Percentiles rank a stretch among this genome's conserved stretches.
Conservation (phyloP, 2,113 vertebrate species). For the Orientallactaga bullata region DNA sequence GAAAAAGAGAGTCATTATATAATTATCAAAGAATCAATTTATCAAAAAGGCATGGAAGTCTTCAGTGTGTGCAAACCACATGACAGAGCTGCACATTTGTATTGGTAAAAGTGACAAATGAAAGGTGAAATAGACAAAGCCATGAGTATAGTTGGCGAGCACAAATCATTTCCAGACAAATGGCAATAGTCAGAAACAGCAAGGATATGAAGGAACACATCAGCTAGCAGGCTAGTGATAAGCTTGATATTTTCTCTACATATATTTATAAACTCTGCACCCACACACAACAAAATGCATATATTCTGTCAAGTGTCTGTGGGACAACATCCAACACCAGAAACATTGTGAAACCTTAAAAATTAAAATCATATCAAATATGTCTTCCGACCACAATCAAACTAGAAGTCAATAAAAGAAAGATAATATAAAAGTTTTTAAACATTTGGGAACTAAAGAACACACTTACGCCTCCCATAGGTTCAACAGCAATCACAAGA, state of each 20-base stretch:
- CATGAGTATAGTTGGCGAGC: not conserved
- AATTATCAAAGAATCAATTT: not conserved
- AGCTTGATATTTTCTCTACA: slow-evolving; percentile 13
- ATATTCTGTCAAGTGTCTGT: not conserved
- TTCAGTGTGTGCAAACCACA: not conserved
- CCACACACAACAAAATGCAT: not conserved
- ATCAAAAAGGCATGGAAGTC: not conserved
- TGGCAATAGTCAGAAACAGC: not conserved
- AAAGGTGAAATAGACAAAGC: not conserved
- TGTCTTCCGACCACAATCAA: slow-evolving; percentile 7
- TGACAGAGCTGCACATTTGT: not conserved
- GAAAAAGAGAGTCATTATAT: not conserved
- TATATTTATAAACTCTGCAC: not conserved
- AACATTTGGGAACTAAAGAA: not conserved
- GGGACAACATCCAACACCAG: not conserved
- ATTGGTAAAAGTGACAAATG: not conserved
- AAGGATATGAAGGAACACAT: not conserved
- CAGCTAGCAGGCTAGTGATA: not conserved
- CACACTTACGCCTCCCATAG: not conserved
- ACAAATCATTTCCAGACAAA: not conserved
- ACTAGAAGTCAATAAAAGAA: slow-evolving; percentile 7
- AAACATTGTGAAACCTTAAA: not conserved
- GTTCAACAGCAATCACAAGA: slow-evolving; percentile 11
- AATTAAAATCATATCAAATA: not conserved
- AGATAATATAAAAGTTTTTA: not conserved